Evolutionary conservation across 1,140 invertebrate species (phyloP).

Genomic region (Drosophila serrata): DNA sequence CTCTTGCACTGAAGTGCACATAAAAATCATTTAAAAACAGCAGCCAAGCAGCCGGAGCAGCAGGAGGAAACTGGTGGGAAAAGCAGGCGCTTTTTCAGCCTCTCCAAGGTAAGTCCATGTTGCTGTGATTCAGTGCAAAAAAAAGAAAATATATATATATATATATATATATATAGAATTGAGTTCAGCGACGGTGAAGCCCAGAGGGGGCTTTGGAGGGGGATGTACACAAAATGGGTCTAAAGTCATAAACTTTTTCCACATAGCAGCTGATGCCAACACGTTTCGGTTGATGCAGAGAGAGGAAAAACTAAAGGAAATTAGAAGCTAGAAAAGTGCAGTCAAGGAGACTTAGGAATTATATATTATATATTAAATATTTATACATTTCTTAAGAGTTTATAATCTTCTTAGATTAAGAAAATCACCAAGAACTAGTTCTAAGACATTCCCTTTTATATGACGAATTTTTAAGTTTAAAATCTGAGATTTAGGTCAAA

Average conservation of each 20-base stretch:
- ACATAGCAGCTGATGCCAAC: slow-evolving; percentile 78
- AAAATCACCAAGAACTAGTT: not conserved
- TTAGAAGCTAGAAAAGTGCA: not conserved
- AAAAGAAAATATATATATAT: not conserved
- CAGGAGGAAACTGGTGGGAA: slow-evolving; percentile 20
- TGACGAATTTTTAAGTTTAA: too few relatives aligned
- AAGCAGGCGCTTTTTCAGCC: slow-evolving; percentile 25
- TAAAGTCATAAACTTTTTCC: slow-evolving; percentile 82
- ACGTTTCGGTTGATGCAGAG: slow-evolving; percentile 41
- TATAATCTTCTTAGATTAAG: not conserved
- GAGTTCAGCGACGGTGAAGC: slow-evolving; percentile 57
- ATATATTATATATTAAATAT: too few relatives aligned
- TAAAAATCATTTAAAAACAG: slow-evolving; percentile 82
- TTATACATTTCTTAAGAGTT: not conserved
- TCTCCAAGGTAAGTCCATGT: slow-evolving; percentile 60
- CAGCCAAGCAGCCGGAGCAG: slow-evolving; percentile 47
- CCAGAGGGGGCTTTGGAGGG: slow-evolving; percentile 6
- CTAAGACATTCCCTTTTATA: too few relatives aligned
- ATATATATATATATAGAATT: slow-evolving; percentile 39
- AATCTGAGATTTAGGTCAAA: too few relatives aligned
- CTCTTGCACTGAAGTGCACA: slow-evolving; percentile 71
- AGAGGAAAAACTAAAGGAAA: not conserved
- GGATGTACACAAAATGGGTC: slow-evolving; percentile 75
- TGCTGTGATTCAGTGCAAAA: slow-evolving; percentile 59
- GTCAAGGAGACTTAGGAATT: too few relatives aligned